Evolutionary conservation across 1,140 invertebrate genomes (phyloP).

Genomic region (Atta texana): DNA sequence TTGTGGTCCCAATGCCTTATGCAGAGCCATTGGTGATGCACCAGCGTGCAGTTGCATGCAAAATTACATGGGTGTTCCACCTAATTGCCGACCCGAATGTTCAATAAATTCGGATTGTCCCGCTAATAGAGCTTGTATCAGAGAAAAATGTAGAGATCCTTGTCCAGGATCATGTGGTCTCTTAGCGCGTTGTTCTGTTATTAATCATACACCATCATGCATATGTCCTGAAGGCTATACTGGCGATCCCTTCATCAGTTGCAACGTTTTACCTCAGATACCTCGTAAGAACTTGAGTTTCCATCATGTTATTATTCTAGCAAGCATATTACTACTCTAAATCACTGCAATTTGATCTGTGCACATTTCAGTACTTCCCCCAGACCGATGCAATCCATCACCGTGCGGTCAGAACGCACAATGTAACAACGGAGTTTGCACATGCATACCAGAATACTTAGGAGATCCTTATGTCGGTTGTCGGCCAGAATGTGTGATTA

Average conservation of each 20-base stretch:
- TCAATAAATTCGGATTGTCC: constrained; percentile 86
- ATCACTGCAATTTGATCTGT: background rate
- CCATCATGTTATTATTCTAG: background rate
- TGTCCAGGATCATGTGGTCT: constrained; percentile 87
- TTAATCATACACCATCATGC: constrained; percentile 88
- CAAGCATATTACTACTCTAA: background rate
- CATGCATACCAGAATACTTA: constrained; percentile 89
- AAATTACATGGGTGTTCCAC: constrained; percentile 87
- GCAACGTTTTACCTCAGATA: constrained; percentile 62
- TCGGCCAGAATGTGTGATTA: constrained; percentile 90
- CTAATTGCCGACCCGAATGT: constrained; percentile 87
- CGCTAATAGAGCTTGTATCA: constrained; percentile 86
- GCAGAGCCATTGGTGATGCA: constrained; percentile 83
- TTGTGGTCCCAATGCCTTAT: constrained; percentile 87
- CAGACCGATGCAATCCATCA: constrained; percentile 88
- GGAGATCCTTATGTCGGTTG: constrained; percentile 89
- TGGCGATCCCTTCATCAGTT: constrained; percentile 84
- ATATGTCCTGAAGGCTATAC: constrained; percentile 87
- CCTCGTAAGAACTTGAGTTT: constrained; percentile 47
- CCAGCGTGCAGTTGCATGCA: constrained; percentile 86
- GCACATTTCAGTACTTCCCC: constrained; percentile 56
- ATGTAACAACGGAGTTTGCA: constrained; percentile 88
- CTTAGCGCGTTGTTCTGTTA: constrained; percentile 86
- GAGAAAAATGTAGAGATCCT: constrained; percentile 86
- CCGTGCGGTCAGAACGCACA: constrained; percentile 90